phyloP scores from a whole-genome alignment of 1,140 invertebrate genomes.

The Saccostrea glomerata region DNA sequence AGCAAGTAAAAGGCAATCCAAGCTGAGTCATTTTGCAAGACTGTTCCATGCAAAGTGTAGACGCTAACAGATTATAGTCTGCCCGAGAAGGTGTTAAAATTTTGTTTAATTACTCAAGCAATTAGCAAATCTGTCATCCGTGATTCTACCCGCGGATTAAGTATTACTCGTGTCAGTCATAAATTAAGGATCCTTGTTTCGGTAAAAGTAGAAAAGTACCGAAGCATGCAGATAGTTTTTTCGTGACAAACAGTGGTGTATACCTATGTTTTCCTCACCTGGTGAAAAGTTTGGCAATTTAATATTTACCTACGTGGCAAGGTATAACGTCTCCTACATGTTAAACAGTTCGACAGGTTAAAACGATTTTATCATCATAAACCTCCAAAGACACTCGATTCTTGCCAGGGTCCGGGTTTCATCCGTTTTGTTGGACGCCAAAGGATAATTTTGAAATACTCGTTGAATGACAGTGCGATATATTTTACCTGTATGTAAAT shows the following conservation, averaged over 20 bases:
- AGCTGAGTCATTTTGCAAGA: neutral
- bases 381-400: neutral
- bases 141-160: neutral
- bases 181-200: neutral
- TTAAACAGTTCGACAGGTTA: constrained; percentile 16
- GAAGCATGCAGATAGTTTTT: neutral
- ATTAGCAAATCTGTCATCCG: neutral
- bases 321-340: neutral
- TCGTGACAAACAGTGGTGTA: neutral
- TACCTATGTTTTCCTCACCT: neutral
- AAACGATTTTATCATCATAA: constrained; percentile 18
- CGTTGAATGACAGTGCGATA: neutral
- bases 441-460: neutral
- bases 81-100: too few species aligned
- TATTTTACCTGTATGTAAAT: constrained; percentile 12
- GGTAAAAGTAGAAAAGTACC: constrained; percentile 1
- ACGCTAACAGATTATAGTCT: neutral
- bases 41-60: neutral
- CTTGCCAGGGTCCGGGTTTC: neutral
- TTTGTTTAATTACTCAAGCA: constrained; percentile 17
- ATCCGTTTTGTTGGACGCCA: neutral
- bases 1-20: neutral
- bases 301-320: constrained; percentile 31
- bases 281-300: constrained; percentile 6
- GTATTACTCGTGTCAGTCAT: neutral